These are phyloP conservation scores for Egretta garzetta DNA, from an alignment of 2,113 vertebrate species.

Conservation along the genomic window DNA sequence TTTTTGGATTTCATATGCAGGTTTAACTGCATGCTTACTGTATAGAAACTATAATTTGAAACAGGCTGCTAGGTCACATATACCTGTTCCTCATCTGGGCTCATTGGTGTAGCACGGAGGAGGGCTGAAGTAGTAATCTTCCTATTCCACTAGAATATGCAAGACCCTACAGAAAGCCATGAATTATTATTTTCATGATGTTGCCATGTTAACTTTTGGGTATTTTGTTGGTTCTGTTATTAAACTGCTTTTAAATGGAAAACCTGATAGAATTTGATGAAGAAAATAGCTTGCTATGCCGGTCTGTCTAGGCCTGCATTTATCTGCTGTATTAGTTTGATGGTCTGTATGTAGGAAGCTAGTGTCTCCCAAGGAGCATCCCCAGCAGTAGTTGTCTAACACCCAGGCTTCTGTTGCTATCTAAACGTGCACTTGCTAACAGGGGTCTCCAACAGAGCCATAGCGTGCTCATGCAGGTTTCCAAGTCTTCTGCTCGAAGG, in stretches of 20 bases:
- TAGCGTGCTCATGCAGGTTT: accelerated
- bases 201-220: background rate
- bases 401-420: background rate
- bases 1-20: background rate
- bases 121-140: background rate
- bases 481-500: background rate
- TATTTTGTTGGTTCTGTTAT: background rate
- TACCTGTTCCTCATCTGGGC: background rate
- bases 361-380: background rate
- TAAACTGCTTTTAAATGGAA: background rate
- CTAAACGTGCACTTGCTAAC: background rate
- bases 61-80: background rate
- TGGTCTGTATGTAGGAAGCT: background rate
- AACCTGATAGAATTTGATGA: background rate
- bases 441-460: background rate
- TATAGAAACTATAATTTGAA: background rate
- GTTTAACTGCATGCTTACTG: background rate
- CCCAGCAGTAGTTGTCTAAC: background rate
- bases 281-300: background rate
- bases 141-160: background rate
- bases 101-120: background rate
- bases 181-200: background rate
- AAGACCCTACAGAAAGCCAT: background rate
- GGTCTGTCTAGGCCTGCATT: background rate
- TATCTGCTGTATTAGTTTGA: background rate